Evolutionary conservation across 2,888 invertebrate species (phyloP).

Genomic region (Drosophila diplacantha): DNA sequence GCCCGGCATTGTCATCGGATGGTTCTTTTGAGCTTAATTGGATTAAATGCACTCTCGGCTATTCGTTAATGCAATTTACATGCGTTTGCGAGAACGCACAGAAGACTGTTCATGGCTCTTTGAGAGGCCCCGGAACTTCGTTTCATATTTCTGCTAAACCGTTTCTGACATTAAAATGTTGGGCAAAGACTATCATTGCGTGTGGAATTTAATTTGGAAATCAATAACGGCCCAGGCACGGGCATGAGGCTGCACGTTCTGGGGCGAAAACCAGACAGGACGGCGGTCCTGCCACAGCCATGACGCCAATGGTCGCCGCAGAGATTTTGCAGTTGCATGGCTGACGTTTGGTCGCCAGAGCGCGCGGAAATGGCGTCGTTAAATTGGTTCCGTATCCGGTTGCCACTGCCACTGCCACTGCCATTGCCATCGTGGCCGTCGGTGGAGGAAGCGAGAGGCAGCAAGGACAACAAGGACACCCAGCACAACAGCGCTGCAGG

Average conservation of each 20-base stretch:
- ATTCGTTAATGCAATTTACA: conserved; percentile 2
- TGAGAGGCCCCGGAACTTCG: background rate
- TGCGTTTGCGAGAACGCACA: background rate
- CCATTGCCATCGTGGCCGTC: conserved; percentile 8
- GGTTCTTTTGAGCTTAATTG: conserved; percentile 10
- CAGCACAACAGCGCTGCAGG: conserved; percentile 3
- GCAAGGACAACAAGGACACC: conserved; percentile 1
- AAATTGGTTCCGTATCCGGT: conserved; percentile 49
- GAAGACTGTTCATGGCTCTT: background rate
- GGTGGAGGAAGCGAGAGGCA: conserved; percentile 1
- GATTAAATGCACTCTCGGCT: conserved; percentile 2
- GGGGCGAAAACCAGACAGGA: conserved; percentile 2
- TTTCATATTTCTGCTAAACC: conserved; percentile 15
- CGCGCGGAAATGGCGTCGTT: conserved; percentile 45
- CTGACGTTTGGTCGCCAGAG: conserved; percentile 24
- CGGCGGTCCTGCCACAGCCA: conserved; percentile 25
- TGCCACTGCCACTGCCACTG: conserved; percentile 25
- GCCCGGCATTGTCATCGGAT: conserved; percentile 7
- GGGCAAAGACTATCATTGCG: background rate
- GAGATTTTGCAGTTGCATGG: conserved; percentile 40
- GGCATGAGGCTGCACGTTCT: background rate
- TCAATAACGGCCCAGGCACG: conserved; percentile 11
- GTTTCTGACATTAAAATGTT: conserved; percentile 16
- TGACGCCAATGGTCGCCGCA: conserved; percentile 42
- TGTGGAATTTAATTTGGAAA: conserved; percentile 10